A percentile compares a stretch with the other conserved stretches of the same genome.
Conservation (phyloP, 2,113 vertebrate genomes). For the Lagopus muta region DNA sequence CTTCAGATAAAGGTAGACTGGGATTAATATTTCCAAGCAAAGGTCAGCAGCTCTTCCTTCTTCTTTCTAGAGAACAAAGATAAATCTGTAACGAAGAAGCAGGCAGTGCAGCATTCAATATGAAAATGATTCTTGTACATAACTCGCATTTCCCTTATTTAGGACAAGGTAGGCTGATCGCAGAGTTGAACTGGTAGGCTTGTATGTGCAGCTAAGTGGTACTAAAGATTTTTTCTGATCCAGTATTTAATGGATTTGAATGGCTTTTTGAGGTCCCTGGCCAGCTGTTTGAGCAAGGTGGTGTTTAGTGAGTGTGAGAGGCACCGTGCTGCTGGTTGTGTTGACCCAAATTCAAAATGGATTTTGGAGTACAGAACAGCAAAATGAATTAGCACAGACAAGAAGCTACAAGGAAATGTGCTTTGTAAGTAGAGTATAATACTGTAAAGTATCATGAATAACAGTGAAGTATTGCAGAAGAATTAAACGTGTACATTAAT, state of each 20-base stretch:
- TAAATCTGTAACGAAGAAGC: neutral
- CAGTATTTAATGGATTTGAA: neutral
- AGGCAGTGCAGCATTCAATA: neutral
- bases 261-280: neutral
- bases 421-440: neutral
- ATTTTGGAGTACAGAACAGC: neutral
- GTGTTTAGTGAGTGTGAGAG: neutral
- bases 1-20: constrained; percentile 23
- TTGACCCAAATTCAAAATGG: neutral
- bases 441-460: neutral
- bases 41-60: constrained; percentile 35
- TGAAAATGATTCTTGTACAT: neutral
- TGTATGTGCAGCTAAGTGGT: neutral
- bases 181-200: neutral
- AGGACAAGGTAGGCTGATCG: neutral
- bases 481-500: neutral
- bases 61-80: constrained; percentile 25
- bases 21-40: constrained; percentile 22
- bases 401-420: neutral
- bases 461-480: neutral
- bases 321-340: neutral
- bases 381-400: neutral
- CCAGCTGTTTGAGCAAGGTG: neutral
- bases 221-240: neutral
- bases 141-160: neutral